Evolutionary conservation across 2,113 vertebrate species (phyloP).

Genomic region (Corythaixoides concolor): DNA sequence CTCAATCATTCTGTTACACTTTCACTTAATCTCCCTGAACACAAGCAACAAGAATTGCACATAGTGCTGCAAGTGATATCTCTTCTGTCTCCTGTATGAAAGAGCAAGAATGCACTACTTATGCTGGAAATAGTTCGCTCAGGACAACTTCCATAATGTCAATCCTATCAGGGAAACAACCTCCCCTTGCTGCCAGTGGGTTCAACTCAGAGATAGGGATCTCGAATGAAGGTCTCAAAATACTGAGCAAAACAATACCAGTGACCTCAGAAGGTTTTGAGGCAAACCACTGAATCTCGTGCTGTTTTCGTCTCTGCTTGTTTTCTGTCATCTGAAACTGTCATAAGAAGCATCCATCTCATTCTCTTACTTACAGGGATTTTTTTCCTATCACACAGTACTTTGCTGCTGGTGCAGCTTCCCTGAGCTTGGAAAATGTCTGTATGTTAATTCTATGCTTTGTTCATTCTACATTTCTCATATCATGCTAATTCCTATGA

Average conservation of each 20-base stretch:
- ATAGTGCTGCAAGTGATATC: not conserved
- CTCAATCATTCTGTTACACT: not conserved
- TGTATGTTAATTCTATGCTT: not conserved
- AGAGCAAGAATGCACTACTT: not conserved
- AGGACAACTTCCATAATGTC: not conserved
- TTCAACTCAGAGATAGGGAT: not conserved
- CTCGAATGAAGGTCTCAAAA: not conserved
- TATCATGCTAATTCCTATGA: not conserved
- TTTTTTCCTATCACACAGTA: not conserved
- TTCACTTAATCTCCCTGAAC: not conserved
- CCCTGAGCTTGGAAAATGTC: not conserved
- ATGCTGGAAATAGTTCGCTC: not conserved
- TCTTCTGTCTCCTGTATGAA: not conserved
- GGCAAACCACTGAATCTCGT: not conserved
- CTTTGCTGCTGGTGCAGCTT: not conserved
- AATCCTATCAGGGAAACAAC: not conserved
- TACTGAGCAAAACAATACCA: not conserved
- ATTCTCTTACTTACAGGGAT: rapidly evolving
- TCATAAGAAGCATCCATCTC: rapidly evolving
- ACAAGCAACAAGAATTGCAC: not conserved
- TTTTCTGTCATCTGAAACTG: not conserved
- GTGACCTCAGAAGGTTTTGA: not conserved
- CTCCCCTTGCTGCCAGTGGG: not conserved
- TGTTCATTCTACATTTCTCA: not conserved
- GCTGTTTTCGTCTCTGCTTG: not conserved